Evolutionary conservation across 2,113 vertebrate genomes (phyloP).

Genomic region (Smithornis capensis): DNA sequence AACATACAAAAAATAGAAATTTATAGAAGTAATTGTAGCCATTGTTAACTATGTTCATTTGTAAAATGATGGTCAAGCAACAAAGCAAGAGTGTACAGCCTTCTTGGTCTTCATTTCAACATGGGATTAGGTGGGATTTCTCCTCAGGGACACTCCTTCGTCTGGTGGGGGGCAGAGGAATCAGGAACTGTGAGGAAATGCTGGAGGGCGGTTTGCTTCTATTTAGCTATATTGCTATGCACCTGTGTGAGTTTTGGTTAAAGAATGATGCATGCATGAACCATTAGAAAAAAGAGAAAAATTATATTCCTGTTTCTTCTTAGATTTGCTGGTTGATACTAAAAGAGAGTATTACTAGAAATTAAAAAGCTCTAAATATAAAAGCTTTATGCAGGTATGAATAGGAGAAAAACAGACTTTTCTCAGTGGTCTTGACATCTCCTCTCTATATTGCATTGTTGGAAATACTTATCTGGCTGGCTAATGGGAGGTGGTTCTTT

Average conservation of each 20-base stretch:
- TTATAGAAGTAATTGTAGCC: not conserved
- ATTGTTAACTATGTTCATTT: not conserved
- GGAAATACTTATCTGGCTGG: not conserved
- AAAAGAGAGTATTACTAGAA: not conserved
- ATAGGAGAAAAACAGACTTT: not conserved
- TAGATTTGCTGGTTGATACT: not conserved
- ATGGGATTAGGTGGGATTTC: not conserved
- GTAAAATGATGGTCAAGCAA: not conserved
- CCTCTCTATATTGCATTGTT: rapidly evolving
- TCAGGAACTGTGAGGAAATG: not conserved
- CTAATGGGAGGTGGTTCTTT: rapidly evolving
- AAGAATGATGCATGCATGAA: not conserved
- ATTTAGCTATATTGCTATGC: rapidly evolving
- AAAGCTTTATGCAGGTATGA: not conserved
- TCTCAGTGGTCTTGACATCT: not conserved
- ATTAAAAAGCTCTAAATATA: not conserved
- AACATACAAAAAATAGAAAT: not conserved
- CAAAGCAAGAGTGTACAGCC: not conserved
- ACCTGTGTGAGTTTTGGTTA: rapidly evolving
- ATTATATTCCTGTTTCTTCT: not conserved
- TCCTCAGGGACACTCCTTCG: not conserved
- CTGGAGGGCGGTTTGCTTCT: not conserved
- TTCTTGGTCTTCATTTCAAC: not conserved
- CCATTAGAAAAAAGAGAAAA: not conserved
- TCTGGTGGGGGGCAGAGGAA: not conserved